Evolutionary conservation across 2,888 invertebrate genomes (phyloP).

Genomic region (Zonitis immaculata): DNA sequence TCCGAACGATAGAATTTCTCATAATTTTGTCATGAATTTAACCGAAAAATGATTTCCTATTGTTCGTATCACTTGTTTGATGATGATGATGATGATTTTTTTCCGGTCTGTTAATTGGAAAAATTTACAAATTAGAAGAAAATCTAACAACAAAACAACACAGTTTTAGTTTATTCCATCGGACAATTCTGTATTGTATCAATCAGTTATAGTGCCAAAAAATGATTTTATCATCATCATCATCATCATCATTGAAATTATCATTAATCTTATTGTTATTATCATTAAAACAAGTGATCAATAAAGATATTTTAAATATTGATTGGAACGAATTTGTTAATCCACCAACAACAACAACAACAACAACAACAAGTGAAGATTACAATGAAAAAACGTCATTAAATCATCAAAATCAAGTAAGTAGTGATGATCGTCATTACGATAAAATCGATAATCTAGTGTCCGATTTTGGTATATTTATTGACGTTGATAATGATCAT

Average conservation of each 20-base stretch:
- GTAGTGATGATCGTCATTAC: neutral
- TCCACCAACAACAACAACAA: neutral
- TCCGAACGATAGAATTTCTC: no score
- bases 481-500: constrained; percentile 6
- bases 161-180: no score
- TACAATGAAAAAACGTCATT: no score
- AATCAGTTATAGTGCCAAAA: no score
- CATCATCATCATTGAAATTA: neutral
- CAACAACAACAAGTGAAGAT: no score
- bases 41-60: no score
- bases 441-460: constrained; percentile 18
- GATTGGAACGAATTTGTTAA: neutral
- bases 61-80: no score
- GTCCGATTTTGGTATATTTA: constrained; percentile 26
- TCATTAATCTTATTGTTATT: neutral
- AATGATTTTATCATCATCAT: no score
- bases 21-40: no score
- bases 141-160: no score
- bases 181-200: no score
- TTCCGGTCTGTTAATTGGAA: neutral
- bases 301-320: neutral
- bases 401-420: neutral
- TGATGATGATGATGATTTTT: neutral
- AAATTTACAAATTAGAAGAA: neutral
- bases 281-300: neutral